These are phyloP conservation scores for Larimichthys polyactis DNA, from an alignment of 2,113 vertebrate genomes.

Conservation along the genomic window DNA sequence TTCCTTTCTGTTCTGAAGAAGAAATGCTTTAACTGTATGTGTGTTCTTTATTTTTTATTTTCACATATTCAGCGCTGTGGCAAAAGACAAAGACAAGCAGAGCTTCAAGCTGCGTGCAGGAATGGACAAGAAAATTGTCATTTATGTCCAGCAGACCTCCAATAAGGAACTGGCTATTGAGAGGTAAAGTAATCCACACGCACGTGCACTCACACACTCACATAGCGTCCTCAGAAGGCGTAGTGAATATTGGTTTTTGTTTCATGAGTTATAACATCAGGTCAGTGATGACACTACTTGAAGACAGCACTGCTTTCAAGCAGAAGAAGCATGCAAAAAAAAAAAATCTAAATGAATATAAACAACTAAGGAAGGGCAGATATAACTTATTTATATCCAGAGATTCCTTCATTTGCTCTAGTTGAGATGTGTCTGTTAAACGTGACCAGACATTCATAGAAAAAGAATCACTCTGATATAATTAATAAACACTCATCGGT, in stretches of 20 bases:
- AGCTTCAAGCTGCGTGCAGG: constrained; percentile 98
- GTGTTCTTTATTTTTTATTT: neutral
- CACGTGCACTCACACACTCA: neutral
- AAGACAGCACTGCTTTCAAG: neutral
- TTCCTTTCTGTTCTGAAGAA: neutral
- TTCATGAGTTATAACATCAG: neutral
- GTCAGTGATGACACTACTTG: neutral
- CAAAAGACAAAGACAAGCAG: constrained; percentile 98
- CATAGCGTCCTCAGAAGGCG: neutral
- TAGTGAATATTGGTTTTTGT: neutral
- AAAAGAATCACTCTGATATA: constrained; percentile 43
- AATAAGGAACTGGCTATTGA: constrained; percentile 99
- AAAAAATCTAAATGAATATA: neutral
- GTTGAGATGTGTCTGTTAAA: neutral
- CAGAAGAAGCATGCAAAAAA: neutral
- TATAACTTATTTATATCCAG: neutral
- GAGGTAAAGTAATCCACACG: constrained; percentile 85
- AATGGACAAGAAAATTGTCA: constrained; percentile 98
- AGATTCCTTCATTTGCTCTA: neutral
- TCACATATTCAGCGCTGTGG: constrained; percentile 89
- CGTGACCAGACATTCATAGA: constrained; percentile 23
- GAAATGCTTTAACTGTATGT: too few relatives aligned
- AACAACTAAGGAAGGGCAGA: neutral
- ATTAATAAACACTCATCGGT: constrained; percentile 50
- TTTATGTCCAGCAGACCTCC: constrained; percentile 96